Evolutionary conservation across 2,888 invertebrate species (phyloP).

Genomic region (Hedya salicella): DNA sequence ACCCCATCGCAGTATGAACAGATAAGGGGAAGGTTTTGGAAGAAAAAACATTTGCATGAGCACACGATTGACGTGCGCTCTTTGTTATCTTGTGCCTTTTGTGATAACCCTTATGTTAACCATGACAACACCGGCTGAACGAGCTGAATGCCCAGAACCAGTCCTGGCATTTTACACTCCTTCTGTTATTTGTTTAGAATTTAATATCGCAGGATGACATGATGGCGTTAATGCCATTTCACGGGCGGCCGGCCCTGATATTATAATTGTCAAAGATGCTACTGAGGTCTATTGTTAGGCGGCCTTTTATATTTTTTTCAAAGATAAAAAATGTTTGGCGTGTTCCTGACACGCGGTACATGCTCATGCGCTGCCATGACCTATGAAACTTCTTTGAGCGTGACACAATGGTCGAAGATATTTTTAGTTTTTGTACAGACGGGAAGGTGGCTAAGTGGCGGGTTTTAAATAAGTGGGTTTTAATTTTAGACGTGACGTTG

Average conservation of each 20-base stretch:
- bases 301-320: slow-evolving; percentile 83
- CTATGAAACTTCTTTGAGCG: slow-evolving; percentile 83
- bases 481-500: slow-evolving; percentile 83
- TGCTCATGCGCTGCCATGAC: slow-evolving; percentile 79
- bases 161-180: slow-evolving; percentile 63
- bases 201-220: slow-evolving; percentile 56
- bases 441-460: slow-evolving; percentile 84
- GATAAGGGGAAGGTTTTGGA: slow-evolving; percentile 82
- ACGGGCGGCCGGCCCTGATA: slow-evolving; percentile 64
- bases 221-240: slow-evolving; percentile 62
- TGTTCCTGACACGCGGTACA: slow-evolving; percentile 83
- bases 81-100: slow-evolving; percentile 84
- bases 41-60: slow-evolving; percentile 84
- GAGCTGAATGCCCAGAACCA: slow-evolving; percentile 53
- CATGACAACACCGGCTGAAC: slow-evolving; percentile 62
- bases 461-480: slow-evolving; percentile 82
- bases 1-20: slow-evolving; percentile 78
- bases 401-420: slow-evolving; percentile 81
- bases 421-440: slow-evolving; percentile 82
- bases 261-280: slow-evolving; percentile 86
- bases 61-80: slow-evolving; percentile 83
- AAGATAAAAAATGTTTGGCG: slow-evolving; percentile 84
- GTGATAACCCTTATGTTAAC: slow-evolving; percentile 84
- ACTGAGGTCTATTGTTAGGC: slow-evolving; percentile 80
- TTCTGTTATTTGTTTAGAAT: slow-evolving; percentile 59